These are phyloP conservation scores for Neria commutata DNA, from an alignment of 2,888 invertebrate genomes.

Conservation along the genomic window DNA sequence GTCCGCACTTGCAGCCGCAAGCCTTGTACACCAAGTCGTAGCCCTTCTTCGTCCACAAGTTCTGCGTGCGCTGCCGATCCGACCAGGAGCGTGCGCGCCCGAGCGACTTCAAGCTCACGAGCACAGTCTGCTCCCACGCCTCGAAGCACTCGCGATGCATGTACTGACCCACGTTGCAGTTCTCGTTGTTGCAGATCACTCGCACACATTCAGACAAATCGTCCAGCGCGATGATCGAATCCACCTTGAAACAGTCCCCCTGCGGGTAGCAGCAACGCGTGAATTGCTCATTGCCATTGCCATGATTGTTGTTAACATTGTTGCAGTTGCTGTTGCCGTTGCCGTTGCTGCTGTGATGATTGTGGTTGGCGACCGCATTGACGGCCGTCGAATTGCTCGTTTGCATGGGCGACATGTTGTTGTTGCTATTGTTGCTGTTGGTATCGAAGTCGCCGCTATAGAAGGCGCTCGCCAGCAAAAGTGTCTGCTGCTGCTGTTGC, in stretches of 20 bases:
- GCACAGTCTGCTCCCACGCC: constrained; percentile 88
- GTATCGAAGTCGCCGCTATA: constrained; percentile 37
- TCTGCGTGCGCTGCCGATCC: constrained; percentile 91
- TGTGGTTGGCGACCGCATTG: constrained; percentile 22
- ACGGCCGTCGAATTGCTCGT: constrained; percentile 25
- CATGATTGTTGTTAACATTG: constrained; percentile 42
- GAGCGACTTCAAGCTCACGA: constrained; percentile 87
- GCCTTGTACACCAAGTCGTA: constrained; percentile 95
- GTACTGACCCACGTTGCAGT: constrained; percentile 84
- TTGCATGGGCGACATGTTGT: constrained; percentile 55
- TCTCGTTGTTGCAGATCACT: constrained; percentile 94
- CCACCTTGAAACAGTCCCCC: constrained; percentile 75
- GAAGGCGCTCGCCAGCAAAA: constrained; percentile 24
- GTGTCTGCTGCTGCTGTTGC: constrained; percentile 40
- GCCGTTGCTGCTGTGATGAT: constrained; percentile 41
- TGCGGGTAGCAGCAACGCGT: constrained; percentile 81
- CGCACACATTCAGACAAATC: constrained; percentile 82
- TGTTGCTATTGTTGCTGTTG: constrained; percentile 17
- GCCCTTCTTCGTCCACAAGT: constrained; percentile 97
- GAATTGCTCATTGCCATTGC: constrained; percentile 54
- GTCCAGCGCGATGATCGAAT: constrained; percentile 69
- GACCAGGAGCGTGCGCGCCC: constrained; percentile 94
- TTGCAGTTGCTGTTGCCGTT: constrained; percentile 60
- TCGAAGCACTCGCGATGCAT: constrained; percentile 98
- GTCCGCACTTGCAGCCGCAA: constrained; percentile 91